Base-by-base conservation (phyloP, 1,140 invertebrate species). In the Diabrotica virgifera region DNA sequence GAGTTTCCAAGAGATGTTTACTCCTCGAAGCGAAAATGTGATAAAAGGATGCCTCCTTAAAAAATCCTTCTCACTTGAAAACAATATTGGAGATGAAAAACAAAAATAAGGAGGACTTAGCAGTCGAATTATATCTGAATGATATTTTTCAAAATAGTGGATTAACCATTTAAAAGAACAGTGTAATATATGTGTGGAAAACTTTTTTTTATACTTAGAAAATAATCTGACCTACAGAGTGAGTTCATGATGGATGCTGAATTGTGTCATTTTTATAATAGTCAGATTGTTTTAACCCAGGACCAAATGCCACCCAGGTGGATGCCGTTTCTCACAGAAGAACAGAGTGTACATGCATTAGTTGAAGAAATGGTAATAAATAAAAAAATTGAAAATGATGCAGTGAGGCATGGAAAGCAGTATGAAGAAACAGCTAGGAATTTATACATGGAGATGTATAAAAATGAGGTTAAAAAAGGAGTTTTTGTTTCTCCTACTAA, bases 401-500 rank as follows among this genome's bases (percentile, higher is more conserved):
- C 3, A 53, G 12, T 12, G 7, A 53, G 52, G 12, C 12, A 53
- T 12, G 11, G 52, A 10, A 10, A 10, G 7, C 7, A 12, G 12
- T 10, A 10, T 7, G 52, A 53, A 14, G 7, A n/a, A 10, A 10
- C 7, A 10, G 52, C 52, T 7, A 53, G 12, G 12, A 12, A 53
- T 10, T 10, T 10, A 53, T 53, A 53, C 14, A 6, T 10, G 12
- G 7, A 53, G 12, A 46, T 46, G 6, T 8, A 46, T 11, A 46
- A 46, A 6, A 7, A 10, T 64, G 14, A 65, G 13, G 65, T 74
- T 13, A 64, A 64, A 56, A 51, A 66, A 54, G 75, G 71, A 9
- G 67, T 72, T 13, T 14, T 76, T 6, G 52, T 36, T 52, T 68
- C 52, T 24, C 59, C 68, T 10, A 57, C 63, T 24, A 74, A 67